phyloP scores from a whole-genome alignment of 2,113 vertebrate genomes.

The Crocuta crocuta region DNA sequence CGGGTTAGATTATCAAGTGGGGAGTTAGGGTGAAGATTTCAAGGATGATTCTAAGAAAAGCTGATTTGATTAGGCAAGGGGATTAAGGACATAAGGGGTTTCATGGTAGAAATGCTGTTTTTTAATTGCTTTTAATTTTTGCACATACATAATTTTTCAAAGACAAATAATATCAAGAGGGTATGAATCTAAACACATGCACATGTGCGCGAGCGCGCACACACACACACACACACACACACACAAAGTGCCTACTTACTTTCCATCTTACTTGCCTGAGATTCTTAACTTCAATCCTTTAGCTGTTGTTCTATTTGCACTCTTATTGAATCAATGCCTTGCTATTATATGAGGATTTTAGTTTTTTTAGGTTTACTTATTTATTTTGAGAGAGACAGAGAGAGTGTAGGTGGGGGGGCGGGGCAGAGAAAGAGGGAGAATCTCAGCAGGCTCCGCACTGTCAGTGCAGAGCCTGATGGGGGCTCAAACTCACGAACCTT shows the following conservation, averaged over 20 bases:
- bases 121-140: neutral
- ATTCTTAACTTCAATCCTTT: neutral
- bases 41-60: neutral
- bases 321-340: neutral
- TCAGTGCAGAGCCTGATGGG: too few relatives aligned
- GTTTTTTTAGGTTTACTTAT: neutral
- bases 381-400: too few relatives aligned
- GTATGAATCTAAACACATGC: neutral
- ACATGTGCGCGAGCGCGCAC: neutral
- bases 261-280: neutral
- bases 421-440: too few relatives aligned
- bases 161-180: neutral
- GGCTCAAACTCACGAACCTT: too few relatives aligned
- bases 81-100: neutral
- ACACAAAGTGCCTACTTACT: fast-evolving
- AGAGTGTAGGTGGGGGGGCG: too few relatives aligned
- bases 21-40: neutral
- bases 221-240: neutral
- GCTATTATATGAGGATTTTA: neutral
- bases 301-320: neutral
- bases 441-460: too few relatives aligned
- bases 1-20: neutral
- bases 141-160: neutral
- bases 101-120: neutral
- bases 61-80: neutral